These are phyloP conservation scores for Resseliella maxima DNA, from an alignment of 2,888 invertebrate species.

Conservation along the genomic window DNA sequence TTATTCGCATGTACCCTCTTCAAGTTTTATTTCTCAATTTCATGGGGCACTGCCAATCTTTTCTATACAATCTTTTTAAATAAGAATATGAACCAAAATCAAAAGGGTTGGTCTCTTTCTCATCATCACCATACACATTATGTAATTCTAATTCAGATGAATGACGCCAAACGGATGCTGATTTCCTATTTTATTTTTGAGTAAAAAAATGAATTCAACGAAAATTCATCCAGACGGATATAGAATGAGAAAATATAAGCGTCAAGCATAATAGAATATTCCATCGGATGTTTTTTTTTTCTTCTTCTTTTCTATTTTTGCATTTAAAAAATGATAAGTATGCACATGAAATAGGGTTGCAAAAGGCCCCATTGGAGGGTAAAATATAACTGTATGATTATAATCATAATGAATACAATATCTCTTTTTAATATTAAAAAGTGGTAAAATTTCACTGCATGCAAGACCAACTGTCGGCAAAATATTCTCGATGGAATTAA, in stretches of 20 bases:
- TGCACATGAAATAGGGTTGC: constrained; percentile 13
- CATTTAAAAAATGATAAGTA: not conserved
- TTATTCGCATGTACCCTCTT: not conserved
- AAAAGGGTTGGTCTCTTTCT: constrained; percentile 49
- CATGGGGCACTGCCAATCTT: constrained; percentile 6
- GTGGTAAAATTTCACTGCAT: not conserved
- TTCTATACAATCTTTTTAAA: constrained; percentile 10
- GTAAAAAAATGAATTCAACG: not conserved
- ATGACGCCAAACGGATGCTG: constrained; percentile 47
- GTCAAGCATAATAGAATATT: not conserved
- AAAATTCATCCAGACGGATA: constrained; percentile 38
- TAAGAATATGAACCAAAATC: constrained; percentile 13
- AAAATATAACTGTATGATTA: constrained; percentile 41
- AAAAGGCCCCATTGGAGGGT: constrained; percentile 17
- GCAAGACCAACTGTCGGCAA: not conserved
- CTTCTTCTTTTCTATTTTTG: not conserved
- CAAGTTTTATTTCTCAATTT: not conserved
- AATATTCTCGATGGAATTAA: not conserved
- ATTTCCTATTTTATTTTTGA: not conserved
- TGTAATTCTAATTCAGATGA: constrained; percentile 6
- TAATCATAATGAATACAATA: constrained; percentile 55
- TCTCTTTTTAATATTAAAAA: constrained; percentile 42
- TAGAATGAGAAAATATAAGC: constrained; percentile 25
- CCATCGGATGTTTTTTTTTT: not conserved
- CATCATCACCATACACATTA: not conserved